Evolutionary conservation across 2,888 invertebrate species (phyloP).

Genomic region (Luperina nickerlii): DNA sequence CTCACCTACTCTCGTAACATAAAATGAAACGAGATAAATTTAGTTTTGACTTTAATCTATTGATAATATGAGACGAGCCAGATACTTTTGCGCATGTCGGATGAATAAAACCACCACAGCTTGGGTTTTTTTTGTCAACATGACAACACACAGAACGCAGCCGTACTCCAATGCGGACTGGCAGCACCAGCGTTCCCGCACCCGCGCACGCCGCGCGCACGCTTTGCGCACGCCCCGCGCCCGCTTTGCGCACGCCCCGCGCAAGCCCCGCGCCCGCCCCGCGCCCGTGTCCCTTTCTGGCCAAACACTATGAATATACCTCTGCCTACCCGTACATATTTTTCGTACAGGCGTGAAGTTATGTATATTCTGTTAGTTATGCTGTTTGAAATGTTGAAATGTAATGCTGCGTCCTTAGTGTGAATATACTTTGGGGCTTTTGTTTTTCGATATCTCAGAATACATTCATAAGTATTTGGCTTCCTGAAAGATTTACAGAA

Average conservation of each 20-base stretch:
- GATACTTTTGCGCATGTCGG: too few species aligned
- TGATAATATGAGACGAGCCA: too few species aligned
- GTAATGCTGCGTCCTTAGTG: not conserved
- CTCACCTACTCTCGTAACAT: slow-evolving; percentile 18
- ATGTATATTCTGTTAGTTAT: not conserved
- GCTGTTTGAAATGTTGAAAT: not conserved
- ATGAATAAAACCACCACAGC: too few species aligned
- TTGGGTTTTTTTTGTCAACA: too few species aligned
- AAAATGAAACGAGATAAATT: not conserved
- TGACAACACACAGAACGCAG: too few species aligned
- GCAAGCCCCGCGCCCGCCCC: too few species aligned
- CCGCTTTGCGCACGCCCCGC: too few species aligned
- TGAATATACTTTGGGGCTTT: not conserved
- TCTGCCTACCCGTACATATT: not conserved
- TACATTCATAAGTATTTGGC: not conserved
- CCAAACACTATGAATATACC: not conserved
- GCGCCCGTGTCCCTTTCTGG: too few species aligned
- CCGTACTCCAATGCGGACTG: too few species aligned
- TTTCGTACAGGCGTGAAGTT: not conserved
- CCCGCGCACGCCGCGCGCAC: too few species aligned
- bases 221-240: too few species aligned
- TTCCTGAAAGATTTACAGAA: not conserved
- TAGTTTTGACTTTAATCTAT: slow-evolving; percentile 9
- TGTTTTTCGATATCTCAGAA: not conserved
- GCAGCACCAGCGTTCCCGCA: too few species aligned